Percentiles rank a stretch among this genome's conserved stretches.
Conservation (phyloP, 30 jellyfish, hydroid and myxozoan genomes). For the Aurelia coerulea region DNA sequence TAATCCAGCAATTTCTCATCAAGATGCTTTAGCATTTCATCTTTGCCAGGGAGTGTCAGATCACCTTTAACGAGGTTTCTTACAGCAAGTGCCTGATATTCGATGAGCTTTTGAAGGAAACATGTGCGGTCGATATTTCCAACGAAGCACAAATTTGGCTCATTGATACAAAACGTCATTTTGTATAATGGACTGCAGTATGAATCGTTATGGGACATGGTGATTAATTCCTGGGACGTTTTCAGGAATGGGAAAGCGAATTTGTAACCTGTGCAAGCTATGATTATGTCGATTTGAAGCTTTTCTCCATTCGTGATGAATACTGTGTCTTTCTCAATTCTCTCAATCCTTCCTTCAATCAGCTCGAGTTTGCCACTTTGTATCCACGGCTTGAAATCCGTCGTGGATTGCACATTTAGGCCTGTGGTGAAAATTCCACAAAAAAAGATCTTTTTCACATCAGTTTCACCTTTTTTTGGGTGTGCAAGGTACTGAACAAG, state of each 20-base stretch:
- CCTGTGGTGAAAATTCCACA: conserved; percentile 2
- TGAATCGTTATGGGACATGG: not conserved
- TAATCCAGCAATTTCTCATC: conserved; percentile 7
- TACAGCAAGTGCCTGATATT: conserved; percentile 8
- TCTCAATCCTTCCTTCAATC: conserved; percentile 5
- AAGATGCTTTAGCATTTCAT: conserved; percentile 11
- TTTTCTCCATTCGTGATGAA: conserved; percentile 4
- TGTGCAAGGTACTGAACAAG: conserved; percentile 42
- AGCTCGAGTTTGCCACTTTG: conserved; percentile 20
- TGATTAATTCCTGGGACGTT: not conserved
- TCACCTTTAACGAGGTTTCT: conserved; percentile 2
- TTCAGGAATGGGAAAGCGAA: conserved; percentile 36
- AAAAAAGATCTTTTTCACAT: conserved; percentile 22
- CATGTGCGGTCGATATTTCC: conserved; percentile 39
- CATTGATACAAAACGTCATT: conserved; percentile 28
- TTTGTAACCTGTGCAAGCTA: conserved; percentile 39
- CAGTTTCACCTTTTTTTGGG: conserved; percentile 15
- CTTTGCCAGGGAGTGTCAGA: conserved; percentile 30
- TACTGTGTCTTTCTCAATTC: conserved; percentile 1
- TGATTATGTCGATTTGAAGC: conserved; percentile 9
- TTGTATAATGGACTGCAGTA: conserved; percentile 39
- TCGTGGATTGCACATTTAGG: not conserved
- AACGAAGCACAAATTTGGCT: conserved; percentile 40
- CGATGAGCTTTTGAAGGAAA: conserved; percentile 28
- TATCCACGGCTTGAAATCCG: conserved; percentile 20